These are phyloP conservation scores for Pseudorhombus dupliciocellatus DNA, from an alignment of 2,113 vertebrate genomes.

Conservation along the genomic window DNA sequence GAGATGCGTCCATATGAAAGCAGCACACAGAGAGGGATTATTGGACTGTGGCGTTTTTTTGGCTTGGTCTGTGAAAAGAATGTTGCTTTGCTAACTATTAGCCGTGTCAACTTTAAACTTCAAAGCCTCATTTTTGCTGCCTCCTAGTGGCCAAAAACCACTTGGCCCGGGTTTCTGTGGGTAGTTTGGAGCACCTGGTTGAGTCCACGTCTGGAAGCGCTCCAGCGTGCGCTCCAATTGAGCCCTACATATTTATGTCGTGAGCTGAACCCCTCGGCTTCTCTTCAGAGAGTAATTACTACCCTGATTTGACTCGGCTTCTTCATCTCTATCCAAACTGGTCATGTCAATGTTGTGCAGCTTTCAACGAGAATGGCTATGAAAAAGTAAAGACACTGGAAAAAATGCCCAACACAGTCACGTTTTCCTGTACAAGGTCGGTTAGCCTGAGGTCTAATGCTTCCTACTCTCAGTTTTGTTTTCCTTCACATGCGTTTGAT, in stretches of 20 bases:
- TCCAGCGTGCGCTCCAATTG: slow-evolving; percentile 19
- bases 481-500: slow-evolving; percentile 31
- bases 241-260: slow-evolving; percentile 9
- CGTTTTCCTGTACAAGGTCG: slow-evolving; percentile 17
- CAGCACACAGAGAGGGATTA: too few relatives aligned
- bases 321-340: slow-evolving; percentile 24
- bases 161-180: slow-evolving; percentile 12
- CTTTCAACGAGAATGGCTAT: slow-evolving; percentile 36
- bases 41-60: too few relatives aligned
- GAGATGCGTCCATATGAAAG: not conserved
- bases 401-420: slow-evolving; percentile 3
- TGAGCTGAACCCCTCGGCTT: slow-evolving; percentile 24
- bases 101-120: not conserved
- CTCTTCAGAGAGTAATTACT: slow-evolving; percentile 26
- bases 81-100: not conserved
- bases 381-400: slow-evolving; percentile 17
- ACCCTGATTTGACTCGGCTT: slow-evolving; percentile 15
- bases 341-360: not conserved
- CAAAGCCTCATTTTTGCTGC: not conserved
- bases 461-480: not conserved
- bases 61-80: too few relatives aligned
- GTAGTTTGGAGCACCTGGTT: slow-evolving; percentile 45
- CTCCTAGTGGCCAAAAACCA: not conserved
- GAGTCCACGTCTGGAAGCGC: slow-evolving; percentile 22
- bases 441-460: not conserved